Conservation (phyloP, 2,113 vertebrate species). For the Trochalopteron elliotii region DNA sequence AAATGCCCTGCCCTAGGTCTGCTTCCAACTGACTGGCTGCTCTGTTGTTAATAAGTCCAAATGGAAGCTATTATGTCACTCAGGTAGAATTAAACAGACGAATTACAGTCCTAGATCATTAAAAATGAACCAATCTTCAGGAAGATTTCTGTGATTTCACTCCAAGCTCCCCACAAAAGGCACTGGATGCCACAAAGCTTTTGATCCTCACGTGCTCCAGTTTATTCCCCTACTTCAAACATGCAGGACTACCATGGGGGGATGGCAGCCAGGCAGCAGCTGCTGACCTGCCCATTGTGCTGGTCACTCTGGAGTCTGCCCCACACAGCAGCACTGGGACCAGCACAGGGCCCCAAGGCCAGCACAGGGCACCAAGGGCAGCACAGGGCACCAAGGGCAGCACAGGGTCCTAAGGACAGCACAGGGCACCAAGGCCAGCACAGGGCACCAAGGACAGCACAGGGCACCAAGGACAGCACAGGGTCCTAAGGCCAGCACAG, state of each 20-base stretch:
- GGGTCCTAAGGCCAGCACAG: too few species aligned
- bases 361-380: too few species aligned
- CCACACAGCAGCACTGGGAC: rapidly evolving
- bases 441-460: neutral
- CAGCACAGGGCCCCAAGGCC: too few species aligned
- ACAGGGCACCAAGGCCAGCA: too few species aligned
- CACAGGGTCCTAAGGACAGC: too few species aligned
- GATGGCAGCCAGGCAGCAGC: neutral
- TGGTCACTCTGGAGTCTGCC: rapidly evolving
- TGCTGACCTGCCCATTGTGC: rapidly evolving
- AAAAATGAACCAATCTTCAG: slow-evolving; percentile 51
- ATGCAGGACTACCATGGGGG: neutral
- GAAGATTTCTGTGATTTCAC: neutral
- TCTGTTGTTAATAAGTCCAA: slow-evolving; percentile 58
- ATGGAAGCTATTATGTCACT: slow-evolving; percentile 68
- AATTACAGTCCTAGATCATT: slow-evolving; percentile 50
- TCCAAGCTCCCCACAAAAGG: neutral
- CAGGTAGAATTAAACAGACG: slow-evolving; percentile 68
- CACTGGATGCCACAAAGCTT: neutral
- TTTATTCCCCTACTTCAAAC: neutral
- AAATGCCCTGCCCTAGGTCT: slow-evolving; percentile 48
- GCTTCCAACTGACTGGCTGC: slow-evolving; percentile 36
- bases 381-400: too few species aligned
- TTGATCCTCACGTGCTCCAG: neutral
- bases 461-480: too few species aligned